Conservation (phyloP, 2,797 vertebrate species). For the Gambelia wislizenii region DNA sequence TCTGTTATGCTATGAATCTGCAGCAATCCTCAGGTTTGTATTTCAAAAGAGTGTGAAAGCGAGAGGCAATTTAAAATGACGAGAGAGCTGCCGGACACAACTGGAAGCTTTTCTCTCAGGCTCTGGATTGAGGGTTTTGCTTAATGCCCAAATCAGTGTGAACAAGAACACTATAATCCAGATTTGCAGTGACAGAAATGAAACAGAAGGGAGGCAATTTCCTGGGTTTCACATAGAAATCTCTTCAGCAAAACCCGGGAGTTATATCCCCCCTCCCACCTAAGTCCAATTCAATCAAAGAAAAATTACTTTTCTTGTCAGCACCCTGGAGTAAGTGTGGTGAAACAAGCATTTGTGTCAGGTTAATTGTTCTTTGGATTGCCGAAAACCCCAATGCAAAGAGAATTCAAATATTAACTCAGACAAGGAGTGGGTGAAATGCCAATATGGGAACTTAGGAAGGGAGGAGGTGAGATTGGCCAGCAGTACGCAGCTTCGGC, state of each 20-base stretch:
- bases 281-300: background rate
- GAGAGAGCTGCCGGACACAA: too few species aligned
- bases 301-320: conserved; percentile 12
- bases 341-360: conserved; percentile 43
- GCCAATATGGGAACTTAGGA: background rate
- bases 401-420: conserved; percentile 9
- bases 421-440: background rate
- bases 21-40: too few species aligned
- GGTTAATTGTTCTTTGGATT: conserved; percentile 27
- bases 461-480: background rate
- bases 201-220: background rate
- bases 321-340: conserved; percentile 34
- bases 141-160: background rate
- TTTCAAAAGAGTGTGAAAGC: too few species aligned
- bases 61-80: too few species aligned
- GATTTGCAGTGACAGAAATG: background rate
- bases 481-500: too few species aligned
- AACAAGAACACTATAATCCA: background rate
- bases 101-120: too few species aligned
- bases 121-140: background rate
- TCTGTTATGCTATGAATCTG: too few species aligned
- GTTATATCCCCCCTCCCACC: background rate
- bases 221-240: background rate
- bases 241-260: background rate
- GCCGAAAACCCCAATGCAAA: background rate